Conservation (phyloP, 2,113 vertebrate species). For the Neodon shergylaensis region DNA sequence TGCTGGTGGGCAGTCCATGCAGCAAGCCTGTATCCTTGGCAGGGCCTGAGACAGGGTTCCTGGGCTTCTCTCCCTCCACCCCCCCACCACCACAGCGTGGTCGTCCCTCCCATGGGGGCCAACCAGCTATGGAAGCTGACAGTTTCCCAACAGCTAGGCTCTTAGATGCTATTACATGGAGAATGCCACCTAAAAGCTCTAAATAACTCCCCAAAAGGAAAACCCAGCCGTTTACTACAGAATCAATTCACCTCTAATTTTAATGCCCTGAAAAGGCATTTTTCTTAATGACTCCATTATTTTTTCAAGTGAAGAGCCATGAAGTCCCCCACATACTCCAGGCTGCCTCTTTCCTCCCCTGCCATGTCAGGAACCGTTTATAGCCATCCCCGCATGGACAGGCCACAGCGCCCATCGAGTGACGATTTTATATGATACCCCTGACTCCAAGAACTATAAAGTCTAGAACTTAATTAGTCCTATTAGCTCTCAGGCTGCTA, state of each 20-base stretch:
- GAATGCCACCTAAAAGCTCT: constrained; percentile 56
- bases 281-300: constrained; percentile 70
- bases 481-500: fast-evolving
- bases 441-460: fast-evolving
- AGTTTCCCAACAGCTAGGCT: fast-evolving
- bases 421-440: background rate
- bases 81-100: background rate
- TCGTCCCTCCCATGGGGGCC: fast-evolving
- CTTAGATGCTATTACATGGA: background rate
- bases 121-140: fast-evolving
- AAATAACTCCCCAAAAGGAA: constrained; percentile 67
- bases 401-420: fast-evolving
- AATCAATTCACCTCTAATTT: constrained; percentile 66
- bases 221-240: constrained; percentile 48
- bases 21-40: background rate
- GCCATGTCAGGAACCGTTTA: fast-evolving
- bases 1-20: too few species aligned
- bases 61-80: fast-evolving
- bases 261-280: constrained; percentile 69
- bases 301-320: constrained; percentile 61
- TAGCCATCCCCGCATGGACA: fast-evolving
- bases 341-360: background rate
- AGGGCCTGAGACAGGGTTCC: too few species aligned
- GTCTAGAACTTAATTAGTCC: background rate
- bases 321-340: background rate